Evolutionary conservation across 23 tunicate species (phyloP), one percentile per base, ranked within the genome.

Genomic region (Styela plicata): DNA sequence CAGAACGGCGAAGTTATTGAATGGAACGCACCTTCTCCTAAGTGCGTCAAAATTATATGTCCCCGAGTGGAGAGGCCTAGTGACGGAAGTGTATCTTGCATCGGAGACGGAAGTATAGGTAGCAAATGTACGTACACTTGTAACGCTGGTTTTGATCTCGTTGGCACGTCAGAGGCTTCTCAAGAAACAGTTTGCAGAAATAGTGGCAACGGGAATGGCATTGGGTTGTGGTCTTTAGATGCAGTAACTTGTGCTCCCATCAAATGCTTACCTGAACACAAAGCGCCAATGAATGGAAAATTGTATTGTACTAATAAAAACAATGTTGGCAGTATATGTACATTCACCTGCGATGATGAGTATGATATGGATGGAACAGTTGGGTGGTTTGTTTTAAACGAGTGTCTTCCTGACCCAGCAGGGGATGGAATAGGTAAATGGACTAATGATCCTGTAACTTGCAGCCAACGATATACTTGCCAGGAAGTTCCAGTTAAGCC

Each of bases 381-480:
- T 0, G 64, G n/a, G 18, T 31, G 66, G 37, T 33, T 23, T 7
- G 1, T 76, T 7, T 31, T 57, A 18, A 44, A 52, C 24, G 19
- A 19, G 24, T 76, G 81, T 26, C 17, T 36, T 7, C 29, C 36
- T 29, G 64, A 25, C 24, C 2, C 64, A 20, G 2, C 30, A 0
- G 81, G 64, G 18, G 64, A 76, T 44, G 81, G 81, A 21, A 44
- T n/a, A 13, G 81, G 81, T 10, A 76, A 27, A n/a, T 76, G 81
- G 81, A 44, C 24, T 53, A 65, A 24, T n/a, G 81, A 76, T n/a
- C 81, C 81, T 7, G 63, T 26, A 17, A 76, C 81, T 7, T 76
- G 81, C 64, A 23, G 32, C n/a, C 37, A 24, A 76, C 37, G 66
- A 53, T n/a, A 33, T 22, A 7, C 16, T 44, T 76, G 81, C 66